These are phyloP conservation scores for Neosilurus hyrtlii DNA, from an alignment of 2,797 vertebrate genomes.

Conservation along the genomic window DNA sequence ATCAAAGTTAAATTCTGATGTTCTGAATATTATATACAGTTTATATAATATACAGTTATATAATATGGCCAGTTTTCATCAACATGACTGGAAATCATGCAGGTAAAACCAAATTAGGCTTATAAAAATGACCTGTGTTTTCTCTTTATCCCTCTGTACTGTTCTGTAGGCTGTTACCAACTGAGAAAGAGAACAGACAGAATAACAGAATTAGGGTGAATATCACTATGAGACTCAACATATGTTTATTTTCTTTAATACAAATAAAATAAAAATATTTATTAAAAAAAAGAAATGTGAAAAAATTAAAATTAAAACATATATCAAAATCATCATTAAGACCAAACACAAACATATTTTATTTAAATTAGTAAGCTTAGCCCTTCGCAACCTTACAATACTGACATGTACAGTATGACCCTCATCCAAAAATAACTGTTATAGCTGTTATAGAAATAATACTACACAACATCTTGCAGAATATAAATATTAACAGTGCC, in stretches of 20 bases:
- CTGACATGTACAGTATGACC: background rate
- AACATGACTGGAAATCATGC: background rate
- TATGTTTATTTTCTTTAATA: no score
- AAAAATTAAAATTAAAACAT: background rate
- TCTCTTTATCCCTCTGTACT: conserved; percentile 91
- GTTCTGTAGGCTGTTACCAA: conserved; percentile 86
- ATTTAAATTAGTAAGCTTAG: background rate
- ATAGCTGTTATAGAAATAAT: background rate
- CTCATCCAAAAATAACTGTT: background rate
- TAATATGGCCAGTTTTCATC: no score
- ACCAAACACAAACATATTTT: background rate
- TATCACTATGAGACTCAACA: background rate
- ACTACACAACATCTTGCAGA: background rate
- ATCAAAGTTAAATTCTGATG: background rate
- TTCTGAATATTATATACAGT: background rate
- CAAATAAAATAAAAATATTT: no score
- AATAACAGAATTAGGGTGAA: background rate
- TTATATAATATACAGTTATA: background rate
- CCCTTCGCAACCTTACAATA: background rate
- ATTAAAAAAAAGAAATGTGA: background rate
- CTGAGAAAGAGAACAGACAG: conserved; percentile 65
- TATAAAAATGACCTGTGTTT: conserved; percentile 82
- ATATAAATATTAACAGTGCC: background rate
- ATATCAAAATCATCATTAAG: background rate
- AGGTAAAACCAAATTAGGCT: no score